Conservation (phyloP, 1,140 invertebrate genomes). For the Macrobrachium nipponense region DNA sequence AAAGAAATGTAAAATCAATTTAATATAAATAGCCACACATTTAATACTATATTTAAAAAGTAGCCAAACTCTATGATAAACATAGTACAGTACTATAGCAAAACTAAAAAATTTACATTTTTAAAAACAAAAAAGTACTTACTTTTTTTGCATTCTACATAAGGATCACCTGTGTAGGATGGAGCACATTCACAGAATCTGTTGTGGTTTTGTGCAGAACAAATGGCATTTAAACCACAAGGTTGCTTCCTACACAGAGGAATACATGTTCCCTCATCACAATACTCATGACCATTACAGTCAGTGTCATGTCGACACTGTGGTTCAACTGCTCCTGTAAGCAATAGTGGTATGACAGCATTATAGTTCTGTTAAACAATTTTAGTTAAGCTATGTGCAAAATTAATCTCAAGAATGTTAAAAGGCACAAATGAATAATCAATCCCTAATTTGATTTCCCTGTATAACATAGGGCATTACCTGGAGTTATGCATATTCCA, state of each 20-base stretch:
- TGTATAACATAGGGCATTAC: constrained; percentile 72
- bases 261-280: constrained; percentile 80
- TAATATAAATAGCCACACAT: neutral
- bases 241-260: constrained; percentile 81
- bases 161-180: constrained; percentile 84
- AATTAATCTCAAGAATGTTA: too few species aligned
- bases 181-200: constrained; percentile 82
- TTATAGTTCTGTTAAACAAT: neutral
- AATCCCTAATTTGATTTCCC: neutral
- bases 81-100: too few species aligned
- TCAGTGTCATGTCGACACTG: constrained; percentile 80
- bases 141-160: constrained; percentile 78
- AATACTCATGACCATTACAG: constrained; percentile 79
- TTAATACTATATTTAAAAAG: too few species aligned
- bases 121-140: constrained; percentile 56
- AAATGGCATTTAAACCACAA: constrained; percentile 88
- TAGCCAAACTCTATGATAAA: too few species aligned
- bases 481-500: constrained; percentile 78
- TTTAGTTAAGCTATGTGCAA: neutral
- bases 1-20: constrained; percentile 68
- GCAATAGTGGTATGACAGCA: constrained; percentile 6
- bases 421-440: neutral
- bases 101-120: neutral
- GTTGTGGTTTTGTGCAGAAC: constrained; percentile 79
- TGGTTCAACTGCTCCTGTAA: constrained; percentile 66